Evolutionary conservation across 1,140 invertebrate genomes (phyloP).

Genomic region (Myzus persicae): DNA sequence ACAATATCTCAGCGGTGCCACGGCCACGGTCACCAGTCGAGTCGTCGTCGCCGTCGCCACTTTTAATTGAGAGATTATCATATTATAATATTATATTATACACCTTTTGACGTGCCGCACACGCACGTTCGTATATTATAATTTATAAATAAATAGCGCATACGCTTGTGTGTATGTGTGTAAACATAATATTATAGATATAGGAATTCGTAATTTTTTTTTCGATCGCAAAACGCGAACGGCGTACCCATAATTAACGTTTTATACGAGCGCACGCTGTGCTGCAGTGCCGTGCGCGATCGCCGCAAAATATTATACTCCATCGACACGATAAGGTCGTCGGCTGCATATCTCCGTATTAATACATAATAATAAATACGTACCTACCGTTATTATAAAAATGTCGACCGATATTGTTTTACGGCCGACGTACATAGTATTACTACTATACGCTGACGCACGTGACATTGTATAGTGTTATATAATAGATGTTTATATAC

Average conservation of each 20-base stretch:
- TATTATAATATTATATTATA: background rate
- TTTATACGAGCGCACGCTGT: background rate
- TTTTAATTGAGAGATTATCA: background rate
- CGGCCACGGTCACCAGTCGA: background rate
- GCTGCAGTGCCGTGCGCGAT: background rate
- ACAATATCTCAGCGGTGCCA: background rate
- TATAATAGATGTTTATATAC: background rate
- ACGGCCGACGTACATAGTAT: background rate
- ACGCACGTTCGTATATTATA: background rate
- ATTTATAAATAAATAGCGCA: background rate
- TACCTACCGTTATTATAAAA: background rate
- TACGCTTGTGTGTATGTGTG: too few species aligned
- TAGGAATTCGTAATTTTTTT: background rate
- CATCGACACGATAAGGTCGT: background rate
- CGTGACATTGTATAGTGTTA: background rate
- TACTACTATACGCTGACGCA: background rate
- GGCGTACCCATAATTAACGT: background rate
- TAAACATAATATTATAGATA: background rate
- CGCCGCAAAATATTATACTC: background rate
- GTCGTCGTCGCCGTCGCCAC: background rate
- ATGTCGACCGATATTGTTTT: constrained; percentile 6
- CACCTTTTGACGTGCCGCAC: background rate
- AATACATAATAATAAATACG: background rate
- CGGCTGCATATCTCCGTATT: background rate
- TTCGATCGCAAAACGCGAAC: too few species aligned